Base-by-base conservation (phyloP, 1,140 invertebrate species). In the Euwallacea similis region DNA sequence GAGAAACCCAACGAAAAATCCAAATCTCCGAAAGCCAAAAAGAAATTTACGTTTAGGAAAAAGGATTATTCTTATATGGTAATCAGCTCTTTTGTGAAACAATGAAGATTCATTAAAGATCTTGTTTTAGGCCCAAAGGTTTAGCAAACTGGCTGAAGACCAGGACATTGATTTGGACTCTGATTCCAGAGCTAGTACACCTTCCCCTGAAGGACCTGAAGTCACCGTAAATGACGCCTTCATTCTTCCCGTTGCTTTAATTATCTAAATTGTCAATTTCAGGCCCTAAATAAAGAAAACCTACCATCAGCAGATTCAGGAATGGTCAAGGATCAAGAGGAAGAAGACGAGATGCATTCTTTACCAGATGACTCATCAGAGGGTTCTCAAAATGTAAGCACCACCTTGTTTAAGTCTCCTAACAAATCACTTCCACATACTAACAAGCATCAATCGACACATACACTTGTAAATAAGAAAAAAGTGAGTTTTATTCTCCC, bases 91-190 rank as follows among this genome's bases (percentile, higher is more conserved):
- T 33, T 33, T 42, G 42, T 46, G 16, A 61, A 47, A 10, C 8
- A 21, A 33, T 33, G 4, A 33, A 33, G 4, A 33, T 33, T 33
- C 1, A 33, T 33, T 33, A 33, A 33, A 33, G 21, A 33, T 33
- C 21, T 33, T 33, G 11, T 21, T 76, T 75, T 47, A 75, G 75
- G 61, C 76, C 44, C 77, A 79, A 63, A 72, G 75, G 41, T 81
- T 79, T 66, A 81, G 79, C 74, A 80, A 81, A 63, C 64, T 80
- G 21, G 71, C 74, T 7, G 78, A 80, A 53, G 77, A 77, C 47
- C 73, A 78, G 58, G 74, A 77, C 47, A 64, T 74, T 7, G 77
- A 77, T 47, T 66, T 76, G 8, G 77, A 78, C 54, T 76, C 73
- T 3, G 74, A 76, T 69, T 78, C 77, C 6, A 72, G 76, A 64